These are phyloP conservation scores for Caloenas nicobarica DNA, from an alignment of 2,113 vertebrate species.

Conservation along the genomic window DNA sequence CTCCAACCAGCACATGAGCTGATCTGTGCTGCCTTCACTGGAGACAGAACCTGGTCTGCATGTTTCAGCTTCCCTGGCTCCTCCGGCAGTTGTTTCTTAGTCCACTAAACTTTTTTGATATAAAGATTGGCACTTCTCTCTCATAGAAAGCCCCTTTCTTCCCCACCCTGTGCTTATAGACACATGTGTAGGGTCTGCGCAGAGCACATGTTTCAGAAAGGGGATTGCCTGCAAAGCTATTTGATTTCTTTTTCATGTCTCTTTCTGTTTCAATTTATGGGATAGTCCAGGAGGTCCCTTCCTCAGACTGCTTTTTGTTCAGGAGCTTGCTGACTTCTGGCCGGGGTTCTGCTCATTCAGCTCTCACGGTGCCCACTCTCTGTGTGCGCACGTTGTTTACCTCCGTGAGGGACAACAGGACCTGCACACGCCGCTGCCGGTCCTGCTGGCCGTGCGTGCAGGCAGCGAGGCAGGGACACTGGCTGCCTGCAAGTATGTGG, in stretches of 20 bases:
- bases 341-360: neutral
- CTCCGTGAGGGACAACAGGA: neutral
- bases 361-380: neutral
- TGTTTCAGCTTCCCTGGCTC: neutral
- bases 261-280: neutral
- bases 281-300: neutral
- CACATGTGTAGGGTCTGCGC: neutral
- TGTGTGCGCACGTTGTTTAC: rapidly evolving
- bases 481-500: neutral
- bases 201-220: neutral
- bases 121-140: neutral
- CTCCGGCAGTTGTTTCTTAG: neutral
- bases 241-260: neutral
- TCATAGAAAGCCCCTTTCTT: neutral
- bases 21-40: neutral
- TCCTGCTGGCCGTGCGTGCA: neutral
- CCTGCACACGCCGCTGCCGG: rapidly evolving
- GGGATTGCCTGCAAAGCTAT: neutral
- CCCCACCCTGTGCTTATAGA: neutral
- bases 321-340: neutral
- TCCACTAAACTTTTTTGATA: neutral
- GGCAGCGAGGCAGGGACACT: neutral
- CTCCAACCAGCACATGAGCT: neutral
- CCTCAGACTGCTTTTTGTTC: neutral
- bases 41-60: slow-evolving; percentile 10